phyloP scores from a whole-genome alignment of 2,113 vertebrate genomes.

The Acanthochromis polyacanthus region DNA sequence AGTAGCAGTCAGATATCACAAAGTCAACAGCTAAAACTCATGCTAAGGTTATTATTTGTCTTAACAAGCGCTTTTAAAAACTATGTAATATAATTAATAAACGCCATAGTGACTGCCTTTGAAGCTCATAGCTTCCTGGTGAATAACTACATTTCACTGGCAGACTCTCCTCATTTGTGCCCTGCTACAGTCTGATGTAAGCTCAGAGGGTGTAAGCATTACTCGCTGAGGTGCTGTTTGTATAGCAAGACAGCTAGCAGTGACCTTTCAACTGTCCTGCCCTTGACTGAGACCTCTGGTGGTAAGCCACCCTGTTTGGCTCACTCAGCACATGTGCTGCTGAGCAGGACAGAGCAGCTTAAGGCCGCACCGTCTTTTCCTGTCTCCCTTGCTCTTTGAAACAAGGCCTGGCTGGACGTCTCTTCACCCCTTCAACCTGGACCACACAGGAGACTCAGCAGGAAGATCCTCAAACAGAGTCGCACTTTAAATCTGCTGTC shows the following conservation, averaged over 20 bases:
- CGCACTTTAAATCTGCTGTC: slow-evolving; percentile 67
- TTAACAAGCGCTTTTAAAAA: neutral
- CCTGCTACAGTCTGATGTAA: slow-evolving; percentile 35
- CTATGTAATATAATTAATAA: neutral
- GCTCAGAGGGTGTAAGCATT: slow-evolving; percentile 60
- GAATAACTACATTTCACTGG: neutral
- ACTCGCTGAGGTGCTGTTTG: slow-evolving; percentile 67
- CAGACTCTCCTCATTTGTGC: neutral
- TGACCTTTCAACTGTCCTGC: slow-evolving; percentile 84
- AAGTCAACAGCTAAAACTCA: neutral
- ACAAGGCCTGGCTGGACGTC: slow-evolving; percentile 51
- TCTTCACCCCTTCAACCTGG: slow-evolving; percentile 55
- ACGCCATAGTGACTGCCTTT: neutral
- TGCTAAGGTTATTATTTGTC: too few species aligned
- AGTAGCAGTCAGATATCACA: slow-evolving; percentile 51
- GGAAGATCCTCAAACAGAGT: slow-evolving; percentile 59
- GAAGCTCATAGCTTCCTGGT: neutral
- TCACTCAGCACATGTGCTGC: slow-evolving; percentile 85
- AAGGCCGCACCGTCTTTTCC: slow-evolving; percentile 67
- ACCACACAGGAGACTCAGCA: slow-evolving; percentile 55
- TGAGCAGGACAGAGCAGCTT: slow-evolving; percentile 83
- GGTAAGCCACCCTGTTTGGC: slow-evolving; percentile 82
- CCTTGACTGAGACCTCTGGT: slow-evolving; percentile 84
- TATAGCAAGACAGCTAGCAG: slow-evolving; percentile 62
- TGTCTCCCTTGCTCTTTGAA: slow-evolving; percentile 61